A percentile compares a stretch with the other conserved stretches of the same genome.
Conservation (phyloP, 2,888 invertebrate genomes). For the Tetranychus piercei region DNA sequence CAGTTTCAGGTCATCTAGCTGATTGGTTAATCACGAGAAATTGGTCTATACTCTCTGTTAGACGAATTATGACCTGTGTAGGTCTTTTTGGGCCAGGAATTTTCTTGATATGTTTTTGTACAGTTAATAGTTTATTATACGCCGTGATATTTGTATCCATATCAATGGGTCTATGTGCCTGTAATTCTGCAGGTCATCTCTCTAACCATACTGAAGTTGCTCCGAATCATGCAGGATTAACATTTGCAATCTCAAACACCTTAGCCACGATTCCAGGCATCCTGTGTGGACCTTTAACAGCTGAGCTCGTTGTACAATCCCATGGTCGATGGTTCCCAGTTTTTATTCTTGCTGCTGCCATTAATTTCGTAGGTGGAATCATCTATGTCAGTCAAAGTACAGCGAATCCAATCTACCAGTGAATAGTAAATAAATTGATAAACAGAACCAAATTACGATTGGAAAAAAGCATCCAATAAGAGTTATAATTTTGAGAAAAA, state of each 20-base stretch:
- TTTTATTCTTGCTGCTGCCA: conserved; percentile 48
- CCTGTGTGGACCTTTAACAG: conserved; percentile 54
- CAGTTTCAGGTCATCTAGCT: conserved; percentile 51
- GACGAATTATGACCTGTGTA: conserved; percentile 50
- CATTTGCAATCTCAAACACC: conserved; percentile 56
- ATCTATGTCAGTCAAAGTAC: conserved; percentile 46
- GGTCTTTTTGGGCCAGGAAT: conserved; percentile 53
- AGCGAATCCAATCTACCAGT: conserved; percentile 13
- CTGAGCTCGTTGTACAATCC: conserved; percentile 49
- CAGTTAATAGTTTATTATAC: conserved; percentile 46
- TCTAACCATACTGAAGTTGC: conserved; percentile 59
- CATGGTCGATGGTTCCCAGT: conserved; percentile 55
- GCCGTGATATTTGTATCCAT: conserved; percentile 53
- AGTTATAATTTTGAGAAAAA: no score
- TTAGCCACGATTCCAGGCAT: conserved; percentile 56
- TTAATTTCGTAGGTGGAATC: conserved; percentile 52
- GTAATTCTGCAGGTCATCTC: conserved; percentile 54
- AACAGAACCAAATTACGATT: no score
- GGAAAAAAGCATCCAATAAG: no score
- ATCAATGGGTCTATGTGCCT: conserved; percentile 53
- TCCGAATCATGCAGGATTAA: conserved; percentile 55
- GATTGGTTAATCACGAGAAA: conserved; percentile 42
- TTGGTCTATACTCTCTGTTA: conserved; percentile 48
- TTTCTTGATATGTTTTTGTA: conserved; percentile 49
- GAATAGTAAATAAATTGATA: not conserved